Base-by-base conservation (phyloP, 2,888 invertebrate genomes). In the Himalopsyche japonica region DNA sequence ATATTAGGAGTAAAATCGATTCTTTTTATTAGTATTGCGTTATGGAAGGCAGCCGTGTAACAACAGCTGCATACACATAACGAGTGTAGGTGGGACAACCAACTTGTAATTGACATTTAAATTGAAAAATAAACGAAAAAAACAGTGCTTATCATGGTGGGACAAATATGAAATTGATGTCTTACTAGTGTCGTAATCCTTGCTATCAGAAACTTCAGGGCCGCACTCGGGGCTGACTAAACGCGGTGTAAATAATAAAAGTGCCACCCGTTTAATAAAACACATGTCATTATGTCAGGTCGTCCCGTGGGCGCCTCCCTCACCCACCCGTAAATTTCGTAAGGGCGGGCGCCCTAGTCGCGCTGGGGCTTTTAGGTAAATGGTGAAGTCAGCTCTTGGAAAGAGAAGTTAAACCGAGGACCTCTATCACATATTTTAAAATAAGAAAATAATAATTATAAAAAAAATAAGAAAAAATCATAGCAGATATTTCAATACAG, bases 251-350 rank as follows among this genome's bases (percentile, higher is more conserved):
- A 85, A 85, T 86, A 81, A 82, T 85, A 84, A 86, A 86, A 85
- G 83, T 83, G 82, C 80, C 70, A 76, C 48, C 70, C 70, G 78
- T 79, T 84, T 78, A 79, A 84, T 84, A 84, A 85, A 86, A 85
- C 86, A 86, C 86, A 82, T 84, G 85, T 86, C 85, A 86, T 86
- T 86, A 86, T 86, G 81, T 82, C 84, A 79, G 82, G 82, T 70
- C 15, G 70, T 70, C 70, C 70, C 70, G 30, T 70, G 70, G 70
- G 76, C 32, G 80, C 8, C 47, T 76, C 48, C 64, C 30, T 70
- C 70, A 70, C 30, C 70, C 27, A 30, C 70, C 27, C 70, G 70
- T 27, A 70, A 27, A 70, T 70, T 70, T 70, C 27, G 70, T 30
- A 70, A 27, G 76, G 57, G 70, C 79, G 83, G 79, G 64, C 64